Percentiles rank a stretch among this genome's conserved stretches.
Evolutionary conservation across 2,113 vertebrate genomes (phyloP).

Genomic region (Notarius lentiginosus): DNA sequence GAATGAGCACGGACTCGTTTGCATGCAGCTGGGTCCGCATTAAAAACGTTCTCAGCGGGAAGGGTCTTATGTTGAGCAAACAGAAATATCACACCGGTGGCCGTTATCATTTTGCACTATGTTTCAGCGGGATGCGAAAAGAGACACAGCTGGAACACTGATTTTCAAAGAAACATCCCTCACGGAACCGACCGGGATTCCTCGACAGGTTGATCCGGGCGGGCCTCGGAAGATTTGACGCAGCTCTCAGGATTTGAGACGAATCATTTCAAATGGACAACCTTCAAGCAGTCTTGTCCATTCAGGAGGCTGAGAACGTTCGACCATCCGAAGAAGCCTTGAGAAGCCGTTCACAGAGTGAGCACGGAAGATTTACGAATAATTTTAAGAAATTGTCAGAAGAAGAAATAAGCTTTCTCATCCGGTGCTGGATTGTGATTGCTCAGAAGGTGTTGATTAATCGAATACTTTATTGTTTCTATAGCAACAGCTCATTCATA

Average conservation of each 20-base stretch:
- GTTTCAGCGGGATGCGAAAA: constrained; percentile 4
- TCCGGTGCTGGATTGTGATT: background rate
- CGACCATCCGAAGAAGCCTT: background rate
- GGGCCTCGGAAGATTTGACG: background rate
- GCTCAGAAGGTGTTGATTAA: background rate
- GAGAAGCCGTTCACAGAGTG: background rate
- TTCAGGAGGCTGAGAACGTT: background rate
- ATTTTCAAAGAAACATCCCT: constrained; percentile 32
- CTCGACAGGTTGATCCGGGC: background rate
- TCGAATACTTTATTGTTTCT: background rate
- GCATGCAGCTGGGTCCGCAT: constrained; percentile 41
- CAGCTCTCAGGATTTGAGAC: background rate
- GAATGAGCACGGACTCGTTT: constrained; percentile 45
- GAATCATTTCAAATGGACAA: background rate
- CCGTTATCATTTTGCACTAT: constrained; percentile 7
- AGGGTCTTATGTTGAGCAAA: constrained; percentile 44
- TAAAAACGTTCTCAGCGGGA: constrained; percentile 48
- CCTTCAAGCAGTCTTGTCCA: background rate
- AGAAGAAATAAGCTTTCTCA: background rate
- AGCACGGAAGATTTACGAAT: background rate
- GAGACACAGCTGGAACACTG: background rate
- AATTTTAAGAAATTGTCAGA: background rate
- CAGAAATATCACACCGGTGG: constrained; percentile 44
- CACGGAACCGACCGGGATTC: background rate
- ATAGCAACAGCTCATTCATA: background rate